Evolutionary conservation across 2,113 vertebrate genomes (phyloP).

Genomic region (Dasypus novemcinctus): DNA sequence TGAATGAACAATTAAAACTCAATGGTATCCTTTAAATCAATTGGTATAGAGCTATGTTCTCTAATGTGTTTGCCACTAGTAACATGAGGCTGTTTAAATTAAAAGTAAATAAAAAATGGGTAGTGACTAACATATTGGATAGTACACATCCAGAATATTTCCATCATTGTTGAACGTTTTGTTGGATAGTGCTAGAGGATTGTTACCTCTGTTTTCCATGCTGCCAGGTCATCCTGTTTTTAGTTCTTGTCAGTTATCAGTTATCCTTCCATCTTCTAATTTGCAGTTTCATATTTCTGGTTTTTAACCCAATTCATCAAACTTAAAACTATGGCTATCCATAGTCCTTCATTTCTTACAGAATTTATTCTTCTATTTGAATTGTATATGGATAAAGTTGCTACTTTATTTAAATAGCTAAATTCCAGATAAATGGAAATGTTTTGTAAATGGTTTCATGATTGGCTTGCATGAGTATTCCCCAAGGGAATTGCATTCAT

Average conservation of each 20-base stretch:
- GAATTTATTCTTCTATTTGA: slow-evolving; percentile 23
- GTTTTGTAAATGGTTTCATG: not conserved
- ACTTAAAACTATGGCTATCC: not conserved
- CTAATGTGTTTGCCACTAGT: not conserved
- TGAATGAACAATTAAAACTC: not conserved
- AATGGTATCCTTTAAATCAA: not conserved
- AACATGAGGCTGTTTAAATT: not conserved
- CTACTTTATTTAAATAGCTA: not conserved
- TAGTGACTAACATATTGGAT: not conserved
- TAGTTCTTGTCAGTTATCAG: not conserved
- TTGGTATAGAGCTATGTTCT: not conserved
- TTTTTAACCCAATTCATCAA: slow-evolving; percentile 22
- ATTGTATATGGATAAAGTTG: not conserved
- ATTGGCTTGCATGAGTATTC: not conserved
- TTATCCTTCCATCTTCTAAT: not conserved
- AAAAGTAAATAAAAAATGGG: not conserved
- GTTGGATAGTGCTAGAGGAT: not conserved
- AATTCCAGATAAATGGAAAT: not conserved
- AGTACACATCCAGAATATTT: not conserved
- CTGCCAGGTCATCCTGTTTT: not conserved
- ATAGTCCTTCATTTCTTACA: not conserved
- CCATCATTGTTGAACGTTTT: not conserved
- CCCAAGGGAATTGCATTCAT: not conserved
- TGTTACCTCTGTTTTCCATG: not conserved
- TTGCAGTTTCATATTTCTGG: slow-evolving; percentile 17